Percentiles rank a stretch among this genome's conserved stretches.
Conservation (phyloP, 2,797 vertebrate genomes). For the Calcarius lapponicus region DNA sequence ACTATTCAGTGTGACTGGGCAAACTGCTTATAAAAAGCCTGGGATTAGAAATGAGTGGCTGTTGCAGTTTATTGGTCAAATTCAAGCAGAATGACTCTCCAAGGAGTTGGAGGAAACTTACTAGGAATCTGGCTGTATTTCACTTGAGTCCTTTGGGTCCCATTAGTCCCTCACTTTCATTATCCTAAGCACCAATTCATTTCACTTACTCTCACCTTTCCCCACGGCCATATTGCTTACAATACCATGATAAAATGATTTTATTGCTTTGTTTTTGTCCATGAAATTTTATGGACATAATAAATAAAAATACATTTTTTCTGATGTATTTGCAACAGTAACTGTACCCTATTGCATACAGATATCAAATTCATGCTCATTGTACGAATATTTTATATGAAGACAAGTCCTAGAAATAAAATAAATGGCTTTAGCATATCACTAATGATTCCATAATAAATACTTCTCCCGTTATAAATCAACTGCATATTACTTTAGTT, state of each 20-base stretch:
- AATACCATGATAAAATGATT: background rate
- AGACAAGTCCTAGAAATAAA: background rate
- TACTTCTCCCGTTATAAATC: background rate
- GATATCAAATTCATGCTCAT: background rate
- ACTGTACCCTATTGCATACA: background rate
- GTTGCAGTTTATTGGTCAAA: slow-evolving; percentile 39
- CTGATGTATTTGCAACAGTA: background rate
- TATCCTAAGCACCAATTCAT: slow-evolving; percentile 65
- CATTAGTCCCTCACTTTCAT: slow-evolving; percentile 51
- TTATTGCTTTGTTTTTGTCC: slow-evolving; percentile 28
- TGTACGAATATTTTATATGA: background rate
- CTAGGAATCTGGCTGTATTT: slow-evolving; percentile 1
- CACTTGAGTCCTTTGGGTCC: slow-evolving; percentile 27
- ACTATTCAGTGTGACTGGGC: background rate
- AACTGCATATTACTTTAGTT: background rate
- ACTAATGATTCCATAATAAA: background rate
- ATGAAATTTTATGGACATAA: slow-evolving; percentile 36
- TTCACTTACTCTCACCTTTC: slow-evolving; percentile 58
- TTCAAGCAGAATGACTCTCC: slow-evolving; percentile 14
- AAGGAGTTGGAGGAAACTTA: slow-evolving; percentile 17
- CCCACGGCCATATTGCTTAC: slow-evolving; percentile 1
- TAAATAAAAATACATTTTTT: slow-evolving; percentile 47
- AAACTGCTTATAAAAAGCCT: slow-evolving; percentile 29
- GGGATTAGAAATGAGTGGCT: slow-evolving; percentile 23
- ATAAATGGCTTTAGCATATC: background rate